A percentile compares a stretch with the other conserved stretches of the same genome.
Evolutionary conservation across 2,797 vertebrate species (phyloP).

Genomic region (Melanotaenia parkinsoni): DNA sequence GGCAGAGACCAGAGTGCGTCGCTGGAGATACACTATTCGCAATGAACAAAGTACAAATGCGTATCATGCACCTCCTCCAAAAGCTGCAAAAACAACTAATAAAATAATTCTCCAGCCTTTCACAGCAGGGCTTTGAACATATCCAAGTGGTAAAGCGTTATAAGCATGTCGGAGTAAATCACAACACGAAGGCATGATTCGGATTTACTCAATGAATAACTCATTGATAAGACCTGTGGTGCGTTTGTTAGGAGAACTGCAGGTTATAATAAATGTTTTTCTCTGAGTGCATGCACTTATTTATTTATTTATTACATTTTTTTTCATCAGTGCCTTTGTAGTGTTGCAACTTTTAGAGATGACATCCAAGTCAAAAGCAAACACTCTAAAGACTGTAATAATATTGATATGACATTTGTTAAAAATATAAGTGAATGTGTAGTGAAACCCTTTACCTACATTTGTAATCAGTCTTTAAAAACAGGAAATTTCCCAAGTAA

Average conservation of each 20-base stretch:
- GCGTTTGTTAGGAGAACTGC: background rate
- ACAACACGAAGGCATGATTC: background rate
- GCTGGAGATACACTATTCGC: conserved; percentile 14
- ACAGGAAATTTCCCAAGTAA: too few species aligned
- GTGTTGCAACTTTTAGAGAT: background rate
- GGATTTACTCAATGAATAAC: background rate
- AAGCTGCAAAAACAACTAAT: background rate
- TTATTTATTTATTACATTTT: background rate
- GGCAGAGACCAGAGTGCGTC: conserved; percentile 10
- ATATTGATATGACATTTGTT: too few species aligned
- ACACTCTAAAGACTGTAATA: too few species aligned
- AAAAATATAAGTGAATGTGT: too few species aligned
- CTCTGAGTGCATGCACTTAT: background rate
- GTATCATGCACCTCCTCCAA: conserved; percentile 16
- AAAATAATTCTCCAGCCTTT: background rate
- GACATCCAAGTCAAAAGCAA: too few species aligned
- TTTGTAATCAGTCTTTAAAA: too few species aligned
- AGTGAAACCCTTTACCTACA: too few species aligned
- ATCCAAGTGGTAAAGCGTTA: background rate
- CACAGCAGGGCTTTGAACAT: background rate
- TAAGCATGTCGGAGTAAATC: background rate
- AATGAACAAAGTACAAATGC: conserved; percentile 4
- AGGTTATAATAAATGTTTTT: background rate
- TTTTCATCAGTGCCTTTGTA: background rate
- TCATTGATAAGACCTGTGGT: background rate